Evolutionary conservation across 2,888 invertebrate species (phyloP), one percentile per base, ranked within the genome.

Genomic region (Andrena haemorrhoa): DNA sequence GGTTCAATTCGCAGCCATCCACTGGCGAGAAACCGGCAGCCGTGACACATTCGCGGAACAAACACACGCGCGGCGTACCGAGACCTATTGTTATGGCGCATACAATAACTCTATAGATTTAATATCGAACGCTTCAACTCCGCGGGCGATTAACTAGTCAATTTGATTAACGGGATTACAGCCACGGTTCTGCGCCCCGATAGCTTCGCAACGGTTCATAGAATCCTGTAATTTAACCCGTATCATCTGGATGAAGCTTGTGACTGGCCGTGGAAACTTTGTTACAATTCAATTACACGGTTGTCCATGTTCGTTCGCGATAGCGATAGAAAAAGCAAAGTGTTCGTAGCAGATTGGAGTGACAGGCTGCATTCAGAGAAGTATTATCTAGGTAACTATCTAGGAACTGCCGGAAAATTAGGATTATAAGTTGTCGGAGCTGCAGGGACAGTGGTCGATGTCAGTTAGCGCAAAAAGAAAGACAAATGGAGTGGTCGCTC

Each of bases 71-170:
- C 51, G 58, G 79, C 66, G 65, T 20, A 31, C 10, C 16, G 20
- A 51, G 31, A 66, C 31, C 31, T 66, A 49, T 49, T 56, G 56
- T 26, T 56, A 12, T 10, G 12, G 23, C 56, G 23, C 23, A 23
- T 56, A 26, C 23, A 56, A 56, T 56, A 23, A 33, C 56, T 33
- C 8, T 33, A 35, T 35, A 53, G 51, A 68, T 76, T 79, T 75
- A 75, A 63, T 53, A 23, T 63, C 26, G 75, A 29, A 29, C 71
- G 68, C 68, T 85, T 85, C 71, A 61, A 41, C 76, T 64, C 71
- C 49, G 49, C 61, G 58, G 58, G 66, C 56, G 51, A 75, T 79
- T 75, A 82, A 68, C 63, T 47, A 16, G 12, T 41, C 16, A 23
- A 51, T 51, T 69, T 70, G 31, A 63, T 78, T 53, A 53, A 68